Evolutionary conservation across 2,888 invertebrate genomes (phyloP).

Genomic region (Teleogryllus oceanicus): DNA sequence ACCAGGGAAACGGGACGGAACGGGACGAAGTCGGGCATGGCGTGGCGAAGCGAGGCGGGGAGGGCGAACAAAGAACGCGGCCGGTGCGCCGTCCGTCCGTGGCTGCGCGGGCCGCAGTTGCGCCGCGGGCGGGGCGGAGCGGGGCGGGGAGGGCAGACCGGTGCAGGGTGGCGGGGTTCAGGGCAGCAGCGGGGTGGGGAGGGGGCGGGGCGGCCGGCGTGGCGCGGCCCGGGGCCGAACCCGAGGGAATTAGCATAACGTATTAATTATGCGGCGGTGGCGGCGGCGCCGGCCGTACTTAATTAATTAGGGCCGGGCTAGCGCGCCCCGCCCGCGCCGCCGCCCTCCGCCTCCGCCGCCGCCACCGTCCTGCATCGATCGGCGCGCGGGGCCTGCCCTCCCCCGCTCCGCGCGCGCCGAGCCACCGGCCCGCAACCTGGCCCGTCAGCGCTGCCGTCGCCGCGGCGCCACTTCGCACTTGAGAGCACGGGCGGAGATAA

Average conservation of each 20-base stretch:
- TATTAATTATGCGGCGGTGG: constrained; percentile 18
- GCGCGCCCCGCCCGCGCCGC: background rate
- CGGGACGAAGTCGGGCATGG: no score
- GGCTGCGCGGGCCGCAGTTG: no score
- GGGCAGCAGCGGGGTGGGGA: background rate
- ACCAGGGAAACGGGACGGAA: no score
- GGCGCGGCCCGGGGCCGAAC: background rate
- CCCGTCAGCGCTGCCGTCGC: constrained; percentile 18
- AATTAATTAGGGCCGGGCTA: constrained; percentile 18
- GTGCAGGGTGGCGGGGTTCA: no score
- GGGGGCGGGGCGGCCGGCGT: background rate
- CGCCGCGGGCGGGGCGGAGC: no score
- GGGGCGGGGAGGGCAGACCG: no score
- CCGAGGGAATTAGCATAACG: constrained; percentile 2
- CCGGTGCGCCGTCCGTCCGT: no score
- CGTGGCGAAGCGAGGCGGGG: no score
- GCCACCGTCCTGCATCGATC: background rate
- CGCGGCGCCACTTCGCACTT: constrained; percentile 12
- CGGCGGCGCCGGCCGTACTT: constrained; percentile 18
- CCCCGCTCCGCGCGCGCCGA: background rate
- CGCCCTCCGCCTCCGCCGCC: background rate
- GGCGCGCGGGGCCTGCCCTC: background rate
- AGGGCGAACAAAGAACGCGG: no score
- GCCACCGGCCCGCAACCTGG: background rate
- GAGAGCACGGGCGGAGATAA: background rate